phyloP scores from a whole-genome alignment of 2,113 vertebrate species.

The Pristiophorus japonicus region DNA sequence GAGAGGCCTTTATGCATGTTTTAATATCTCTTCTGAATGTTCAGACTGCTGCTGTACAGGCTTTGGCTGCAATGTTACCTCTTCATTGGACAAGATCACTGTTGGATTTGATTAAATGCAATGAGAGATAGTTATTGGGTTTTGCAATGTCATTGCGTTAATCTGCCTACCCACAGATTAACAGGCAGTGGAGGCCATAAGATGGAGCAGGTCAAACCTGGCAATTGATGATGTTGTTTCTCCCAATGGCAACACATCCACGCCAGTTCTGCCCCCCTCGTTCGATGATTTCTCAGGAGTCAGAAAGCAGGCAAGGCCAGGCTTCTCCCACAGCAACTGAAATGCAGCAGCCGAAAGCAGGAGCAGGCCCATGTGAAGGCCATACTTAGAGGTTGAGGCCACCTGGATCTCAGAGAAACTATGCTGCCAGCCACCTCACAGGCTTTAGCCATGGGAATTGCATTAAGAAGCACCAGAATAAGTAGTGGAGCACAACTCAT shows the following conservation, averaged over 20 bases:
- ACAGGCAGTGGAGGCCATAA: not conserved
- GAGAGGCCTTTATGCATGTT: not conserved
- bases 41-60: not conserved
- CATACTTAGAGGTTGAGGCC: too few species aligned
- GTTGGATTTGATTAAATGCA: not conserved
- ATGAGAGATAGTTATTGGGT: not conserved
- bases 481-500: not conserved
- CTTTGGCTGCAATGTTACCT: not conserved
- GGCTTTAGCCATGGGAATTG: not conserved
- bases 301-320: too few species aligned
- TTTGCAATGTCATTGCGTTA: not conserved
- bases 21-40: not conserved
- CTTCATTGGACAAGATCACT: not conserved
- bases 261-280: too few species aligned
- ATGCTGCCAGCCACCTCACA: too few species aligned
- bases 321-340: too few species aligned
- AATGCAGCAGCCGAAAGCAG: too few species aligned
- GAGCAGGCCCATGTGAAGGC: too few species aligned
- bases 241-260: not conserved
- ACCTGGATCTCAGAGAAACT: too few species aligned
- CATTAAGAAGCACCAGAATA: not conserved
- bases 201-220: not conserved
- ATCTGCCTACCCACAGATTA: not conserved
- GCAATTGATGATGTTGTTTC: not conserved
- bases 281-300: too few species aligned